Percentiles rank a stretch among this genome's conserved stretches.
Conservation (phyloP, 2,113 vertebrate species). For the Crotalus helleri region DNA sequence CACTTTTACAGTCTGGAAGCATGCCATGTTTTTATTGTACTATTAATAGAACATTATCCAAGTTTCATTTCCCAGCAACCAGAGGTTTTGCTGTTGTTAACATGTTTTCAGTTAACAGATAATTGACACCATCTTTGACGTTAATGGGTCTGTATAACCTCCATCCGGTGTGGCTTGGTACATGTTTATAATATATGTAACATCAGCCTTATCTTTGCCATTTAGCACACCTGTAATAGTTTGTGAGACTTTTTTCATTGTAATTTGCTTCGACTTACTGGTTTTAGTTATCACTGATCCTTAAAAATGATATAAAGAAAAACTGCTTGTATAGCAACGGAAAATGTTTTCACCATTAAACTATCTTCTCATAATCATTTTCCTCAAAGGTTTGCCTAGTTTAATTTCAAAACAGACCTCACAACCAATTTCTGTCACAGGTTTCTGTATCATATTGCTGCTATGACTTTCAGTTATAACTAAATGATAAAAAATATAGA, state of each 20-base stretch:
- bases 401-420: neutral
- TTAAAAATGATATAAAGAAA: neutral
- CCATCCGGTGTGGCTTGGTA: neutral
- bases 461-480: neutral
- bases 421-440: neutral
- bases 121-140: neutral
- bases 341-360: neutral
- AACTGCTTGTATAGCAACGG: neutral
- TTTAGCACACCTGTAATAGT: neutral
- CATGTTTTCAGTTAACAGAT: neutral
- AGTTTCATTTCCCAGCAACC: neutral
- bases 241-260: neutral
- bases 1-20: neutral
- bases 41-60: neutral
- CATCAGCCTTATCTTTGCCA: neutral
- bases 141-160: neutral
- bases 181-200: neutral
- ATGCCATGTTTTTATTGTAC: neutral
- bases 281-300: neutral
- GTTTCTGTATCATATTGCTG: neutral
- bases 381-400: neutral
- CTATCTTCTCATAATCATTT: neutral
- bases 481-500: neutral
- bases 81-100: neutral
- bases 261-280: neutral